Evolutionary conservation across 1,140 invertebrate genomes (phyloP).

Genomic region (Macrotrachela quadricornifera): DNA sequence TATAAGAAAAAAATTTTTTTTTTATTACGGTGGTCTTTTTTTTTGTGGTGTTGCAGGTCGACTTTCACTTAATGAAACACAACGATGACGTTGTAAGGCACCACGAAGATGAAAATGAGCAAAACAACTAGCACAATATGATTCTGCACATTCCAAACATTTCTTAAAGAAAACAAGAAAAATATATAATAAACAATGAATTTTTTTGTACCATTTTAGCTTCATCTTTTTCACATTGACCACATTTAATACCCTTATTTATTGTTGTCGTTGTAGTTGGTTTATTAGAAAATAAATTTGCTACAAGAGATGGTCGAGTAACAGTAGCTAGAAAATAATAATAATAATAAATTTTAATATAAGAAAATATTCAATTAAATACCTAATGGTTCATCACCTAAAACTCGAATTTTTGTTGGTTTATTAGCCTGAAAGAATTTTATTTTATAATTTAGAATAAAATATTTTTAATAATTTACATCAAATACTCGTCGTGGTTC

Average conservation of each 20-base stretch:
- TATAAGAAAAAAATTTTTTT: background rate
- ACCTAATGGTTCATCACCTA: conserved; percentile 3
- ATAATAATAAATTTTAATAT: too few species aligned
- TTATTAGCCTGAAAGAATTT: conserved; percentile 12
- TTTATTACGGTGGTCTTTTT: background rate
- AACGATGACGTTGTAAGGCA: conserved; percentile 27
- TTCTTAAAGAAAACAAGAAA: conserved; percentile 15
- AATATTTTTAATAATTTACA: too few species aligned
- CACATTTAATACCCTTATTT: conserved; percentile 21
- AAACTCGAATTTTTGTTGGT: conserved; percentile 12
- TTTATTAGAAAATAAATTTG: conserved; percentile 8
- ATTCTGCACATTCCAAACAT: conserved; percentile 27
- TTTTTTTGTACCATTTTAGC: conserved; percentile 20
- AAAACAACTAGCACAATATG: conserved; percentile 28
- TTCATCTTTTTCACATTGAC: conserved; percentile 27
- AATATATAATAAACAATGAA: background rate
- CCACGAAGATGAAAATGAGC: conserved; percentile 28
- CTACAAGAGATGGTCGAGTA: background rate
- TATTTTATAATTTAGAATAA: too few species aligned
- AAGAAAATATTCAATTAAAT: background rate
- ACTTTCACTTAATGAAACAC: conserved; percentile 15
- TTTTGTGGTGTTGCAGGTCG: too few species aligned
- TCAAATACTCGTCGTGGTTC: too few species aligned
- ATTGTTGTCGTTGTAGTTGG: too few species aligned
- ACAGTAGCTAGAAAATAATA: too few species aligned